A percentile compares a stretch with the other conserved stretches of the same genome.
phyloP scores from a whole-genome alignment of 2,888 invertebrate genomes.

The Agrochola lota region DNA sequence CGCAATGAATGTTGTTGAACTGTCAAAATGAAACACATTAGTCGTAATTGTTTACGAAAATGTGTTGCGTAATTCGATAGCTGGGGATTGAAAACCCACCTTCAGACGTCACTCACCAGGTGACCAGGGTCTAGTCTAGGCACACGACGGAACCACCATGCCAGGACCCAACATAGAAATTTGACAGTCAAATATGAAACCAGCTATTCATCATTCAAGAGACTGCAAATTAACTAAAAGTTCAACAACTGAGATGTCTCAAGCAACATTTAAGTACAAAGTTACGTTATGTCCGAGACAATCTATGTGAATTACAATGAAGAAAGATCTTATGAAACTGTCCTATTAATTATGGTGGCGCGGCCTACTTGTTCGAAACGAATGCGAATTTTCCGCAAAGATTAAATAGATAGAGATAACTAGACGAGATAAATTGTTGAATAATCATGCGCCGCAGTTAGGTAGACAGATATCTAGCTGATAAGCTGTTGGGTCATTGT shows the following conservation, averaged over 20 bases:
- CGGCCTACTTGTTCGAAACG: slow-evolving; percentile 60
- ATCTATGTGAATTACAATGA: slow-evolving; percentile 70
- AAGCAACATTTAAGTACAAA: slow-evolving; percentile 36
- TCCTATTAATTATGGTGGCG: slow-evolving; percentile 66
- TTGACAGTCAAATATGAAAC: slow-evolving; percentile 4
- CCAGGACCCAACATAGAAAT: neutral
- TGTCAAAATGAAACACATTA: no score
- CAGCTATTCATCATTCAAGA: slow-evolving; percentile 2
- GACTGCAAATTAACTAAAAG: slow-evolving; percentile 28
- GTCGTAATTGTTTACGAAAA: no score
- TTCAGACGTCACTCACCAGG: neutral
- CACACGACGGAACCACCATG: neutral
- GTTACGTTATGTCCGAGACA: slow-evolving; percentile 58
- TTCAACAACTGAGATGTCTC: slow-evolving; percentile 41
- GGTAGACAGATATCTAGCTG: neutral
- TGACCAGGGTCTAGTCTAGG: neutral
- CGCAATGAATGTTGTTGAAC: no score
- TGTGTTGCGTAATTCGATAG: no score
- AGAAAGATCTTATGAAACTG: slow-evolving; percentile 69
- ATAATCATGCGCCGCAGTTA: slow-evolving; percentile 12
- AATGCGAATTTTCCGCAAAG: slow-evolving; percentile 67
- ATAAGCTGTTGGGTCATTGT: neutral
- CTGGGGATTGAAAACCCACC: neutral
- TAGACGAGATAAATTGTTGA: slow-evolving; percentile 33
- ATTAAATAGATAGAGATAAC: slow-evolving; percentile 21